Evolutionary conservation across 2,888 invertebrate species (phyloP).

Genomic region (Oscheius onirici): DNA sequence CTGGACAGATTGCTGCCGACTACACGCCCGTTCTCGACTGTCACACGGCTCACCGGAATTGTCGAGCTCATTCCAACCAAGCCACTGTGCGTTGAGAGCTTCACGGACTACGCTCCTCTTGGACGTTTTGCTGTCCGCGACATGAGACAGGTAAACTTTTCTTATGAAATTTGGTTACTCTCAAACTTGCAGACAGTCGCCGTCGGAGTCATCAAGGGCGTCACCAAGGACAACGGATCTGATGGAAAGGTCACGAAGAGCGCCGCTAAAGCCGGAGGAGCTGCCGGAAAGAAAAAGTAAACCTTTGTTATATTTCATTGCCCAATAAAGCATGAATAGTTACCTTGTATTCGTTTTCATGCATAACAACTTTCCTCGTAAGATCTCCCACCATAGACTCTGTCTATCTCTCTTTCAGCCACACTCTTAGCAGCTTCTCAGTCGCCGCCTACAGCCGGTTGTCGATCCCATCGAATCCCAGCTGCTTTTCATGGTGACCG

Average conservation of each 20-base stretch:
- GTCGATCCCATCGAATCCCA: conserved; percentile 22
- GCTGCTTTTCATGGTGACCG: conserved; percentile 23
- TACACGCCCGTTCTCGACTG: conserved; percentile 99
- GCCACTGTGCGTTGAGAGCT: conserved; percentile 97
- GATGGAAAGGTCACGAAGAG: conserved; percentile 87
- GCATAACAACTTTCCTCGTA: too few species aligned
- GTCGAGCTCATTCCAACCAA: conserved; percentile 90
- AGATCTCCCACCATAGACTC: too few species aligned
- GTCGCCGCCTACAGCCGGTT: conserved; percentile 11
- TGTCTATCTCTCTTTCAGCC: too few species aligned
- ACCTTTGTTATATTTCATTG: too few species aligned
- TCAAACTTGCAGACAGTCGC: conserved; percentile 81
- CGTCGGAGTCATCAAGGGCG: conserved; percentile 75
- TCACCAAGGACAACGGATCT: conserved; percentile 86
- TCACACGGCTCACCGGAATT: conserved; percentile 98
- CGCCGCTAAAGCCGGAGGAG: too few species aligned
- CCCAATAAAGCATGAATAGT: too few species aligned
- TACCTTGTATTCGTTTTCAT: too few species aligned
- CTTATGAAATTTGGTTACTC: too few species aligned
- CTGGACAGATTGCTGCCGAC: conserved; percentile 97
- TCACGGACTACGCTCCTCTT: conserved; percentile 95
- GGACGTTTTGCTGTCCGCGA: conserved; percentile 98
- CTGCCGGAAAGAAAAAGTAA: conserved; percentile 77
- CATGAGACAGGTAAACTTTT: conserved; percentile 83
- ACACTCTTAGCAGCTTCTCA: background rate